Base-by-base conservation (phyloP, 2,888 invertebrate genomes). In the Lepidocyrtoides sp. region DNA sequence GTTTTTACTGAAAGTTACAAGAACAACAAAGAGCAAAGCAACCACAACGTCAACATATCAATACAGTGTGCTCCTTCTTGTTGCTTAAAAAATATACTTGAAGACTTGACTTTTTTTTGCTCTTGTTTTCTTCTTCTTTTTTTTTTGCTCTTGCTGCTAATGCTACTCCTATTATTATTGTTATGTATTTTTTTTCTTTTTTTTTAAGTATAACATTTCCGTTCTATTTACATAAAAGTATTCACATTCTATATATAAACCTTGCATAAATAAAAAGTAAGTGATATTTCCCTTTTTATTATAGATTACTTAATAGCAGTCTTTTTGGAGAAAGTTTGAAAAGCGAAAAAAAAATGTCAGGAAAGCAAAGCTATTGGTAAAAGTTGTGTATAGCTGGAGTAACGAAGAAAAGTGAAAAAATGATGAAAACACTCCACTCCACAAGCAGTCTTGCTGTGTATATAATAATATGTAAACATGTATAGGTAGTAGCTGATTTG, bases 211-310 rank as follows among this genome's bases (percentile, higher is more conserved):
- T 14, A 26, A 48, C 44, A 44, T 75, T 75, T 75, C 72, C 72
- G 72, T 75, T 75, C 72, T 75, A 48, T 75, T 75, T 75, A 75
- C 72, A 75, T 69, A 69, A 54, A 17, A 54, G 14, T 69, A 41
- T 69, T 69, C 26, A 23, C 17, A 48, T 14, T 32, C 14, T 32
- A 29, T 32, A 29, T 66, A 66, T 32, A 66, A 66, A 32, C 29
- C 2, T 12, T 2, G 14, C 7, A 5, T 2, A 48, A 14, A 75
- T 17, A 41, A 48, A 75, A 10, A 75, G 72, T 48, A 44, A 44
- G 23, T 75, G 72, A 75, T 75, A 32, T 12, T 75, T 48, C 44
- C 17, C 7, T 23, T 32, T 48, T 48, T 75, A 44, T 12, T 41
- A 75, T 44, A 23, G 72, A 48, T 75, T 75, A 48, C 44, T 75